phyloP scores from a whole-genome alignment of 2,797 vertebrate genomes.

The Ctenochaetus hawaiiensis region DNA sequence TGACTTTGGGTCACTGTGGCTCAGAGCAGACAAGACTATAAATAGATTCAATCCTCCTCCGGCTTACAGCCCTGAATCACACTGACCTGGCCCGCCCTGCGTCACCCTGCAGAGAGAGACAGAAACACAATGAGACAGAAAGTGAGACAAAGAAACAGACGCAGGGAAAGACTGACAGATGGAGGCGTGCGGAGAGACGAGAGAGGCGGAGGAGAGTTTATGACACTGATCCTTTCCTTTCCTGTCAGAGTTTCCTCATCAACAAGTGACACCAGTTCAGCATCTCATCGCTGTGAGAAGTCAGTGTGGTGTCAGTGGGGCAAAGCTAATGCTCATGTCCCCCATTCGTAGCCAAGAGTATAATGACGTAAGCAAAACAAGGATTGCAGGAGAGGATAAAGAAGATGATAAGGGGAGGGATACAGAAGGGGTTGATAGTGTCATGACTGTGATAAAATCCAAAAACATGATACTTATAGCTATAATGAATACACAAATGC shows the following conservation, averaged over 20 bases:
- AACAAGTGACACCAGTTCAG: constrained; percentile 41
- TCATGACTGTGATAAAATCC: too few species aligned
- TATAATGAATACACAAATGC: too few species aligned
- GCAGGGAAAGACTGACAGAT: constrained; percentile 37
- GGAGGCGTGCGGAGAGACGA: constrained; percentile 29
- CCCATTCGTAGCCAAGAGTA: constrained; percentile 1
- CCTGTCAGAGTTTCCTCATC: constrained; percentile 6
- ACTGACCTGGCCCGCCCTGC: constrained; percentile 57
- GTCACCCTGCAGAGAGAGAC: constrained; percentile 50
- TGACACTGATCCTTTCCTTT: constrained; percentile 24
- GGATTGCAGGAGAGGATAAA: background rate
- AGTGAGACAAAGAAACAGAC: constrained; percentile 29
- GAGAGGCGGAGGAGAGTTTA: constrained; percentile 7
- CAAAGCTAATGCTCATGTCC: constrained; percentile 5
- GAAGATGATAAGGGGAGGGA: background rate
- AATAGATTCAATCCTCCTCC: constrained; percentile 80
- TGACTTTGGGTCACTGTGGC: constrained; percentile 72
- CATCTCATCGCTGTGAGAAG: constrained; percentile 20
- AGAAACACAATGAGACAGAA: constrained; percentile 54
- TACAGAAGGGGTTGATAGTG: background rate
- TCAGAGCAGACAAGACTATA: constrained; percentile 72
- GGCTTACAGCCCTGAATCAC: constrained; percentile 75
- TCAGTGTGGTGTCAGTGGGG: constrained; percentile 57
- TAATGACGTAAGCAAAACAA: constrained; percentile 1
- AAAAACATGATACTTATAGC: too few species aligned